Conservation (phyloP, 1,140 invertebrate species). For the Rhysida immarginata region DNA sequence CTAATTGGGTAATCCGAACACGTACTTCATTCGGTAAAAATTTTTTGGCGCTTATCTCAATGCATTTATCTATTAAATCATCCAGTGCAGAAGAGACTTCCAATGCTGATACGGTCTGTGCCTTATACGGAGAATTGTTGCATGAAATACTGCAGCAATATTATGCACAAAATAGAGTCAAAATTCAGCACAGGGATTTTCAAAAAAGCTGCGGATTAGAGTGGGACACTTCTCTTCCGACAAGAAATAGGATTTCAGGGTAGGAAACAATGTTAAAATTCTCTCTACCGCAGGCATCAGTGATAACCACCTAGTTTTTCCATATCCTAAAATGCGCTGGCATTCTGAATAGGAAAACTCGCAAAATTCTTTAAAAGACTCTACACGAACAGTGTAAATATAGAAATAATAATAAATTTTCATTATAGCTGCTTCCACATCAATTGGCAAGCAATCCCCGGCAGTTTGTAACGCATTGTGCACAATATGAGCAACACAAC, state of each 20-base stretch:
- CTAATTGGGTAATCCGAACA: slow-evolving; percentile 6
- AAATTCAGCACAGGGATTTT: slow-evolving; percentile 7
- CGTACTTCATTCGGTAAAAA: slow-evolving; percentile 4
- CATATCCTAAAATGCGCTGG: slow-evolving; percentile 12
- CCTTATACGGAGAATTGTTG: neutral
- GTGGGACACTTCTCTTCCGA: slow-evolving; percentile 9
- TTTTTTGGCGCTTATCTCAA: slow-evolving; percentile 2
- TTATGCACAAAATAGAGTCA: slow-evolving; percentile 11
- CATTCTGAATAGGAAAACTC: slow-evolving; percentile 13
- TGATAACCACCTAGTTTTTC: slow-evolving; percentile 17
- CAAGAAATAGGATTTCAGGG: slow-evolving; percentile 15
- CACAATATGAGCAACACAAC: slow-evolving; percentile 12
- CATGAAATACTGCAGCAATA: slow-evolving; percentile 8
- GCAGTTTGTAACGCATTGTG: slow-evolving; percentile 12
- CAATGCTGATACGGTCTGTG: slow-evolving; percentile 7
- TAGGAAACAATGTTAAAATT: slow-evolving; percentile 12
- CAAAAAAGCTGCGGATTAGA: slow-evolving; percentile 13
- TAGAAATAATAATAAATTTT: slow-evolving; percentile 17
- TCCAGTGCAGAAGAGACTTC: slow-evolving; percentile 6
- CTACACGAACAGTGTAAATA: slow-evolving; percentile 15
- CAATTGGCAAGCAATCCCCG: slow-evolving; percentile 12
- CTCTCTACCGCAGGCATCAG: slow-evolving; percentile 11
- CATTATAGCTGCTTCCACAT: slow-evolving; percentile 13
- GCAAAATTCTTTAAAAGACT: slow-evolving; percentile 16
- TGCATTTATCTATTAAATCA: slow-evolving; percentile 10